Conservation (phyloP, 2,888 invertebrate genomes). For the Troides aeacus region DNA sequence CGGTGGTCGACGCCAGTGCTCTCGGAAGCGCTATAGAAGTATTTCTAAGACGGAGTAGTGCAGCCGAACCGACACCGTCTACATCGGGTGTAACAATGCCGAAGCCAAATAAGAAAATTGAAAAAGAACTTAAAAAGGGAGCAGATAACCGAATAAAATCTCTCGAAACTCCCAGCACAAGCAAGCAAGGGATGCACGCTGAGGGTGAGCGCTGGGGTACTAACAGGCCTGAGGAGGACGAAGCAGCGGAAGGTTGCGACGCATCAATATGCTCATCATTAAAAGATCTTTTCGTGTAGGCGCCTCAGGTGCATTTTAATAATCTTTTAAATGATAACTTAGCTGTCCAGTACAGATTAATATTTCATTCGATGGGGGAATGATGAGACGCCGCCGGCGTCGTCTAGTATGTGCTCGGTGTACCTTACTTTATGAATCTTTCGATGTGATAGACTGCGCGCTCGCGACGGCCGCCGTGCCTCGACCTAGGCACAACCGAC, state of each 20-base stretch:
- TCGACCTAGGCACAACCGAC: conserved; percentile 65
- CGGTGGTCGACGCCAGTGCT: conserved; percentile 89
- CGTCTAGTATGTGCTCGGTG: conserved; percentile 41
- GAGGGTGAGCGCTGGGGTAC: conserved; percentile 81
- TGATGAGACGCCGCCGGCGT: conserved; percentile 35
- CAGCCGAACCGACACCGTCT: conserved; percentile 65
- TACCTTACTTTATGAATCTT: conserved; percentile 74
- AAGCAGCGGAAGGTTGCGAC: conserved; percentile 86
- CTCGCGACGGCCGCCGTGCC: conserved; percentile 67
- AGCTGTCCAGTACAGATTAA: conserved; percentile 62
- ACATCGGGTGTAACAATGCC: conserved; percentile 46
- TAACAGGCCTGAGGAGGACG: conserved; percentile 84
- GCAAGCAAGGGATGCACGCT: conserved; percentile 43
- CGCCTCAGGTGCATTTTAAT: conserved; percentile 49
- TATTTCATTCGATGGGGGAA: conserved; percentile 51
- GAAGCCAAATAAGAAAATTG: conserved; percentile 21
- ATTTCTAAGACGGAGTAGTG: conserved; percentile 83
- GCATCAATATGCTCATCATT: conserved; percentile 90
- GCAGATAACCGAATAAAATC: conserved; percentile 51
- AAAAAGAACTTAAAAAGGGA: conserved; percentile 44
- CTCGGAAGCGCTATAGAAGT: conserved; percentile 92
- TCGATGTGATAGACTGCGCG: conserved; percentile 77
- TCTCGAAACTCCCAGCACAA: conserved; percentile 58
- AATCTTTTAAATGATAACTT: conserved; percentile 63
- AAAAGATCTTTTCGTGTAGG: conserved; percentile 92